Evolutionary conservation across 2,888 invertebrate species (phyloP).

Genomic region (Lasioglossum leucozonium): DNA sequence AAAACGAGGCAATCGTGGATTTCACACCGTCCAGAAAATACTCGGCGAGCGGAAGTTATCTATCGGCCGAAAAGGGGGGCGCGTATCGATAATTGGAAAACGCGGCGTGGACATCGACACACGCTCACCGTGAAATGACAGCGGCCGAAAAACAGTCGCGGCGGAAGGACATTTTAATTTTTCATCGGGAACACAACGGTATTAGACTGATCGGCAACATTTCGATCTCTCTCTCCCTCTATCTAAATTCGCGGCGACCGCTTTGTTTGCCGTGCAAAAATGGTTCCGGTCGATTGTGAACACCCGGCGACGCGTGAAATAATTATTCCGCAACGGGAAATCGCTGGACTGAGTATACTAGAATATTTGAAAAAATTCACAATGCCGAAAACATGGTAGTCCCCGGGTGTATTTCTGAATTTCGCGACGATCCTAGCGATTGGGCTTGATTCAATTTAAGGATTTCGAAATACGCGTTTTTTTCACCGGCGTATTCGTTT

Average conservation of each 20-base stretch:
- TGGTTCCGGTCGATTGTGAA: neutral
- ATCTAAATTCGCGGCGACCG: neutral
- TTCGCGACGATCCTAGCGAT: neutral
- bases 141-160: neutral
- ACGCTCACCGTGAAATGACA: conserved; percentile 7
- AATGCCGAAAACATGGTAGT: neutral
- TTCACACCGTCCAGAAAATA: conserved; percentile 15
- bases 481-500: neutral
- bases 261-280: neutral
- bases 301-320: neutral
- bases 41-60: conserved; percentile 22
- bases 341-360: neutral
- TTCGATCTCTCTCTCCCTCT: neutral
- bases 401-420: neutral
- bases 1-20: conserved; percentile 6
- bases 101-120: conserved; percentile 17
- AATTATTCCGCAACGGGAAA: neutral
- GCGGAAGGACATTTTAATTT: neutral
- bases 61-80: conserved; percentile 3
- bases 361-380: neutral
- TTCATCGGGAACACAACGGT: neutral
- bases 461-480: too few relatives aligned
- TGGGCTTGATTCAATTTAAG: neutral
- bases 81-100: conserved; percentile 42
- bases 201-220: neutral